phyloP scores from a whole-genome alignment of 2,113 vertebrate genomes.

The Crotalus horridus region DNA sequence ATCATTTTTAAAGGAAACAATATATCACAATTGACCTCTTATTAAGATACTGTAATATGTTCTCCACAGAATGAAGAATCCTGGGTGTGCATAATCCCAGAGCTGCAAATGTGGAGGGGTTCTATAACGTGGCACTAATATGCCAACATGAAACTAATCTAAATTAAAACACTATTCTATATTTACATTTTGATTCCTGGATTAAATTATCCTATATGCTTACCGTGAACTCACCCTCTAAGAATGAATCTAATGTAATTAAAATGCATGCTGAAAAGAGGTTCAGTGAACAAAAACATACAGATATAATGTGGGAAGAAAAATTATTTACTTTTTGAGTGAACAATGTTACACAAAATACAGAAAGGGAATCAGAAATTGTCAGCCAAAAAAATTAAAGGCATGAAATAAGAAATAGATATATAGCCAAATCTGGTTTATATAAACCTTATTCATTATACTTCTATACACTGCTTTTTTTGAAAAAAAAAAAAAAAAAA shows the following conservation, averaged over 20 bases:
- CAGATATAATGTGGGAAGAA: not conserved
- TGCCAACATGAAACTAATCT: not conserved
- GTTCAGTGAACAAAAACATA: not conserved
- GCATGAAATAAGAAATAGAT: not conserved
- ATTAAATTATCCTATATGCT: not conserved
- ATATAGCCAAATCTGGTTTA: not conserved
- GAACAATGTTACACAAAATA: not conserved
- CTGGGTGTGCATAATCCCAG: not conserved
- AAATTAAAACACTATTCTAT: not conserved
- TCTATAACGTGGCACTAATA: not conserved
- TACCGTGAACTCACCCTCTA: not conserved
- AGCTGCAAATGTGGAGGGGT: not conserved
- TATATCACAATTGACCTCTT: conserved; percentile 63
- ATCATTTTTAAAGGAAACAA: conserved; percentile 68
- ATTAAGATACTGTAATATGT: conserved; percentile 54
- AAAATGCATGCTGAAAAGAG: not conserved
- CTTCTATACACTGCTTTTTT: too few species aligned
- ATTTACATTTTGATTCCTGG: not conserved
- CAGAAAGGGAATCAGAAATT: not conserved
- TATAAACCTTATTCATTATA: not conserved
- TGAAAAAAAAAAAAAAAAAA: too few species aligned
- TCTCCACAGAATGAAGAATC: conserved; percentile 39
- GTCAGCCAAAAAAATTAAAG: not conserved
- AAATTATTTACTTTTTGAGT: not conserved
- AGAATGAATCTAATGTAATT: not conserved